phyloP scores from a whole-genome alignment of 1,140 invertebrate genomes.

The Trachymyrmex cornetzi region DNA sequence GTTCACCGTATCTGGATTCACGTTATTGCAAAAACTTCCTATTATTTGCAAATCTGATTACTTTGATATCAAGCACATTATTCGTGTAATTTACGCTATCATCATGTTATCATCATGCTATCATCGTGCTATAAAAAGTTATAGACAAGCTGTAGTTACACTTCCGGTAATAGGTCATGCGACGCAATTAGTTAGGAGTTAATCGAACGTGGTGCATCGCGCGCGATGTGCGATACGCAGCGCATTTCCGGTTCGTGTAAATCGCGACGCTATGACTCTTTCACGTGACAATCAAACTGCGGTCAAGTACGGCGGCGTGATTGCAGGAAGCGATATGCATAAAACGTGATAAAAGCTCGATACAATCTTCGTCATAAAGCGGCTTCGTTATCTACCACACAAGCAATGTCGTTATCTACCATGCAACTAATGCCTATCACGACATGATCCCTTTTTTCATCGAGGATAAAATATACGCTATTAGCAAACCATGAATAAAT shows the following conservation, averaged over 20 bases:
- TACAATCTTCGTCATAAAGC: constrained; percentile 41
- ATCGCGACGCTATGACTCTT: constrained; percentile 53
- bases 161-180: constrained; percentile 7
- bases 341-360: constrained; percentile 73
- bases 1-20: too few species aligned
- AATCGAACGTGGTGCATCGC: constrained; percentile 25
- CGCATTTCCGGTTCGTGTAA: constrained; percentile 72
- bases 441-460: background rate
- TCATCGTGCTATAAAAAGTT: constrained; percentile 1
- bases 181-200: constrained; percentile 22
- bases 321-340: constrained; percentile 75
- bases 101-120: background rate
- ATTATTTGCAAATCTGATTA: background rate
- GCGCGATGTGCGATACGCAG: constrained; percentile 44
- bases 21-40: too few species aligned
- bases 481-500: background rate
- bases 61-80: background rate
- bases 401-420: background rate
- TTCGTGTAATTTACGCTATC: background rate
- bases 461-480: background rate
- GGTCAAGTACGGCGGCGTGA: constrained; percentile 64
- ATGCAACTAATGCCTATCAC: constrained; percentile 24
- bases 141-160: background rate
- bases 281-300: constrained; percentile 48
- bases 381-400: constrained; percentile 24